Base-by-base conservation (phyloP, 2,888 invertebrate genomes). In the Junonia oenone region DNA sequence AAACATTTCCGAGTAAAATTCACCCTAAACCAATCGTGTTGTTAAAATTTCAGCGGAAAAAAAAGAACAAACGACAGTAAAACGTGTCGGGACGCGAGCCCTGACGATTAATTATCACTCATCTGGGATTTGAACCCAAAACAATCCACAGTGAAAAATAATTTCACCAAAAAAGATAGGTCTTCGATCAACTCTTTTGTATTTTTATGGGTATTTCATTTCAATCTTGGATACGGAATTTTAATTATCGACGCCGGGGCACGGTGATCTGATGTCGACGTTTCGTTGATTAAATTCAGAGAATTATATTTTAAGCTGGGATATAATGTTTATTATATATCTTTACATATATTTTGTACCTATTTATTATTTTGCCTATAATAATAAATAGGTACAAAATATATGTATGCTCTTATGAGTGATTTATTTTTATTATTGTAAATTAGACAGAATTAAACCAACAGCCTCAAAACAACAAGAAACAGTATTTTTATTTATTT, bases 91-190 rank as follows among this genome's bases (percentile, higher is more conserved):
- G 33, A 49, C 49, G 38, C 60, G 54, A 45, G 19, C 45, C 33
- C 35, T 51, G 35, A 54, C 56, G 58, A 64, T 64, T 64, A 64
- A 64, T 63, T 63, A 62, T 62, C 62, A 58, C 60, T 55, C 63
- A 56, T 55, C 61, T 49, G 62, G 63, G 63, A 62, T 62, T 62
- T 61, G 61, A 57, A 61, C 55, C 51, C 33, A 53, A 63, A 63
- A 62, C 59, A 57, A 62, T 59, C 53, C 54, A 9, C 50, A 35
- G 50, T 49, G 50, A 35, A 52, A 48, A 55, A 40, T 55, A 58
- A 52, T 56, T 56, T 45, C 17, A 19, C 17, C 15, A 40, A 47
- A 49, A 45, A 37, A 47, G 29, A 51, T 27, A 33, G 27, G 3
- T 37, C n/a, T 45, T 40, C 38, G 15, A 45, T 52, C 45, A 37